Base-by-base conservation (phyloP, 1,140 invertebrate species). In the Zelostemma sp. region DNA sequence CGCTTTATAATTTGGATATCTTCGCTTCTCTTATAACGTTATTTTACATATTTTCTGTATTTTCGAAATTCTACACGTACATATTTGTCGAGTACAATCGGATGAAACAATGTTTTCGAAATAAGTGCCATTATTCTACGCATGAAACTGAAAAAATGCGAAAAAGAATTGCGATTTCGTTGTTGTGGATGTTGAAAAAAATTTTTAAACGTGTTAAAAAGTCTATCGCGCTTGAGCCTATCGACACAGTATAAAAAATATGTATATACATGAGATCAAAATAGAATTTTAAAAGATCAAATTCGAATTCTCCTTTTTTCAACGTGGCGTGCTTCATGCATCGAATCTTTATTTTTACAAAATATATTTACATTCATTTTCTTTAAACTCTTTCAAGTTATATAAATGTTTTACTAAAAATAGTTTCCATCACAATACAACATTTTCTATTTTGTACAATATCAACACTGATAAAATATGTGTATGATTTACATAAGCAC, bases 171-270 rank as follows among this genome's bases (percentile, higher is more conserved):
- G 5, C 11, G 33, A 35, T 35, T 35, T n/a, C n/a, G 62, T 82
- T 77, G 76, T 81, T 83, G 65, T 49, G 73, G 50, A 60, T 76
- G 63, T 79, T 77, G 59, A 73, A 79, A 47, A 80, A 63, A 78
- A 77, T 69, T 83, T 62, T 82, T 28, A 82, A 80, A 73, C 64
- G 68, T 81, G 80, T 83, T 82, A 72, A 77, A 51, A 28, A 28
- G 59, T 74, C 38, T 75, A 65, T 72, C 59, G 60, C 62, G 72
- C 73, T 74, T 72, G 63, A 76, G 50, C 77, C 63, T 79, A 75
- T 72, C 35, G 35, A 66, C 58, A 70, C 62, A 51, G 65, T 8
- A 56, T 54, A 41, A 57, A 45, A 25, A 25, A 12, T 28, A 18
- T 25, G 16, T 38, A 45, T 35, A 63, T 60, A 61, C 38, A 41